Base-by-base conservation (phyloP, 2,797 vertebrate species). In the Myiothlypis coronata region DNA sequence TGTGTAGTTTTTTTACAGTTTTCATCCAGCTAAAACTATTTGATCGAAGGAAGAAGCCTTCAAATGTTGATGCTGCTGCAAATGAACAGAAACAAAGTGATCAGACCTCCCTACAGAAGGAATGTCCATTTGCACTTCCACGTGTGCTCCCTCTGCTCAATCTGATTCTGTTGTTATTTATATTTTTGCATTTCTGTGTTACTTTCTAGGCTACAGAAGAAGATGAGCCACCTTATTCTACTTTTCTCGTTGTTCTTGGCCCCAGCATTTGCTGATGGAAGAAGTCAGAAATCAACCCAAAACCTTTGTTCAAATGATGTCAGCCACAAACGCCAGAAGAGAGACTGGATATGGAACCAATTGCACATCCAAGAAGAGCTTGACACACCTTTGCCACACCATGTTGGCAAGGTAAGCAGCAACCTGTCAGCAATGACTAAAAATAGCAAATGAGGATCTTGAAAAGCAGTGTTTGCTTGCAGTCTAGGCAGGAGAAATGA, bases 291-390 rank as follows among this genome's bases (percentile, higher is more conserved):
- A 76, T 87, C 56, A 47, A 14, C 9, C 26, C 74, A 53, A 75
- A 82, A 24, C n/a, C 67, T 93, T 57, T 59, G 72, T 37, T 41
- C 81, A 52, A 65, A 65, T 30, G 12, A 57, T 12, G 71, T 56
- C 47, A 60, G 61, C 37, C 97, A 96, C 71, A 97, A 74, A 85
- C 97, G 98, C 69, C 95, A 97, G 64, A 98, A 98, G 65, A 98
- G 98, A 94, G 97, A 95, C 44, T 98, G 98, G 98, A 98, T 98
- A 90, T 98, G 98, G 98, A 98, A 98, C 89, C 97, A 98, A 85
- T 97, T 98, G 97, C 97, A 98, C 39, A 98, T 98, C 21, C 90
- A 94, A 19, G 98, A 98, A 56, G 98, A 98, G 90, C 97, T 97
- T 71, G 97, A 97, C 9, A n/a, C 39, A 6, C 94, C 96, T 0